Evolutionary conservation across 2,113 vertebrate genomes (phyloP).

Genomic region (Hemiscyllium ocellatum): DNA sequence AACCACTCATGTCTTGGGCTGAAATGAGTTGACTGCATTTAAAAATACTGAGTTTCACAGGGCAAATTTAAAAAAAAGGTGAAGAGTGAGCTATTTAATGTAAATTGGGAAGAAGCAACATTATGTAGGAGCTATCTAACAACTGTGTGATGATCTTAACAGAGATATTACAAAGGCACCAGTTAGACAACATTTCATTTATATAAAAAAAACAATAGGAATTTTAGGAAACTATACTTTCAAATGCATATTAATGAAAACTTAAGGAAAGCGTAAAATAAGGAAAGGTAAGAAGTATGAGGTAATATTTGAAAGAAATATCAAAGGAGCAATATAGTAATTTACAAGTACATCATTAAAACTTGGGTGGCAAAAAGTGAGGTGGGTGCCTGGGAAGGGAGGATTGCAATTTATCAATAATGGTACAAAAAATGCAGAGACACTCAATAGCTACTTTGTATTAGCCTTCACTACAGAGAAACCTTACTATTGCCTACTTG

Average conservation of each 20-base stretch:
- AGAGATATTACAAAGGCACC: background rate
- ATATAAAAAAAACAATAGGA: background rate
- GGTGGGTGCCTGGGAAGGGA: background rate
- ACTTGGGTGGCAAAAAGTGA: background rate
- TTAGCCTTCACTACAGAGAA: background rate
- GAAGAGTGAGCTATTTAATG: background rate
- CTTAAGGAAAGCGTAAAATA: background rate
- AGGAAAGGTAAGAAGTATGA: background rate
- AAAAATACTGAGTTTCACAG: background rate
- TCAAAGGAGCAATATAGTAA: background rate
- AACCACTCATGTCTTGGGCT: background rate
- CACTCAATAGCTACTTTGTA: background rate
- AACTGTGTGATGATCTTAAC: background rate
- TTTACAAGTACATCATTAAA: background rate
- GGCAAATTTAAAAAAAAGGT: background rate
- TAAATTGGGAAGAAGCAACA: background rate
- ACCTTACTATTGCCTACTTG: background rate
- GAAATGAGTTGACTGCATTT: background rate
- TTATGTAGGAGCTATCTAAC: background rate
- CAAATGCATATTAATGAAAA: background rate
- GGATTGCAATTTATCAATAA: background rate
- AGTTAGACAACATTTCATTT: background rate
- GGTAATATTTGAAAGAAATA: background rate
- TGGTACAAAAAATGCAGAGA: background rate
- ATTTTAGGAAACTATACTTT: background rate